Percentiles rank a stretch among this genome's conserved stretches.
Conservation (phyloP, 2,113 vertebrate genomes). For the Lagopus muta region DNA sequence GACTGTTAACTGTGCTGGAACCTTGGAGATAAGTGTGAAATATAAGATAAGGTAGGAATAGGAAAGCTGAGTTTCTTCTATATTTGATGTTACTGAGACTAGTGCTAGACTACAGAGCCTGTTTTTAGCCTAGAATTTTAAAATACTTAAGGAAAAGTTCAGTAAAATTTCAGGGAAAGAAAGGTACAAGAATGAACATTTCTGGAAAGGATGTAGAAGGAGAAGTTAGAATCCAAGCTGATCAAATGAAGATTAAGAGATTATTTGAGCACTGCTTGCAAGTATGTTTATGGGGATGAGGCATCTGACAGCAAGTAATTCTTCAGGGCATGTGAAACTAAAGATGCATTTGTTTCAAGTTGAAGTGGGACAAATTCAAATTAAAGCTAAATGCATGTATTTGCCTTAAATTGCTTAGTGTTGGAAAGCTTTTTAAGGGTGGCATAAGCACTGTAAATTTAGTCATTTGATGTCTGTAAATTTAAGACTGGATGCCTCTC, state of each 20-base stretch:
- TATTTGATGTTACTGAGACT: neutral
- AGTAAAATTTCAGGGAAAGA: neutral
- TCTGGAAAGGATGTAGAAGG: neutral
- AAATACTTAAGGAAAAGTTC: neutral
- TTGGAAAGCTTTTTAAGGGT: neutral
- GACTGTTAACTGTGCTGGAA: constrained; percentile 25
- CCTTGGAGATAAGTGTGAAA: constrained; percentile 45
- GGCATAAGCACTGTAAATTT: neutral
- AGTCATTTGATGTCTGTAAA: neutral
- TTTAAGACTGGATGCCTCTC: neutral
- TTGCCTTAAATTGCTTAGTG: neutral
- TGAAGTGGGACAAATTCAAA: neutral
- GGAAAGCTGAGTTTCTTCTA: neutral
- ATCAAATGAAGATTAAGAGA: neutral
- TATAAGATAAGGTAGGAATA: neutral
- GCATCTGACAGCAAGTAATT: neutral
- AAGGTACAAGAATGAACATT: neutral
- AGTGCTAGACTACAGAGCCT: constrained; percentile 40
- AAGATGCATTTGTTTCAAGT: neutral
- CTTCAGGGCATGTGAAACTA: neutral
- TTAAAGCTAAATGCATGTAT: neutral
- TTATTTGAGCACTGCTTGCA: neutral
- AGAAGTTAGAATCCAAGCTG: neutral
- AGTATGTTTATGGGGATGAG: neutral
- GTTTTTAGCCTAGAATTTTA: neutral